Evolutionary conservation across 2,113 vertebrate genomes (phyloP).

Genomic region (Microcebus murinus): DNA sequence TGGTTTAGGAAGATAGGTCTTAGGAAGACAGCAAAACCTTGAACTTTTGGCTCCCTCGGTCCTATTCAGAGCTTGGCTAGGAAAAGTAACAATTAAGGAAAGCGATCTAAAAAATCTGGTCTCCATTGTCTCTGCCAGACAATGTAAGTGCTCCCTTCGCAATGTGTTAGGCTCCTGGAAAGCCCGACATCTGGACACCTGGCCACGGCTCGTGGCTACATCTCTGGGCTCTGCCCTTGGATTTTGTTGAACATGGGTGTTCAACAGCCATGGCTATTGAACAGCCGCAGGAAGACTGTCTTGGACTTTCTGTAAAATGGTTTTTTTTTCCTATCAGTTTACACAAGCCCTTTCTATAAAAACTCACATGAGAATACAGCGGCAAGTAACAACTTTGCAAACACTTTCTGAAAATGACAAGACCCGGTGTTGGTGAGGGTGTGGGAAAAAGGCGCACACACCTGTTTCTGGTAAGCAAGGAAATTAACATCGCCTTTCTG

Average conservation of each 20-base stretch:
- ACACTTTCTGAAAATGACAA: slow-evolving; percentile 29
- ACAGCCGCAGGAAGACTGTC: neutral
- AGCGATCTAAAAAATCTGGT: neutral
- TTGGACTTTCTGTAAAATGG: neutral
- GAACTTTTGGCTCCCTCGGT: neutral
- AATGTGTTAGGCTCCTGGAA: neutral
- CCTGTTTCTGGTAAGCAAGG: neutral
- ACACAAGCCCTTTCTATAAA: neutral
- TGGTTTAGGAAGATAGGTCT: neutral
- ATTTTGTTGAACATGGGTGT: neutral
- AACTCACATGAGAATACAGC: neutral
- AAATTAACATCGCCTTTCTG: neutral
- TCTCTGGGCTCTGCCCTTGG: neutral
- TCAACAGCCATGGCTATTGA: neutral
- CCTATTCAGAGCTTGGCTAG: neutral
- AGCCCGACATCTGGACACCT: neutral
- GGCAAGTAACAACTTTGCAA: slow-evolving; percentile 4
- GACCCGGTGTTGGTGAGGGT: neutral
- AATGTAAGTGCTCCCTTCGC: neutral
- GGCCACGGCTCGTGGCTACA: fast-evolving
- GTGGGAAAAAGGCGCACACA: neutral
- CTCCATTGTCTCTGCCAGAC: neutral
- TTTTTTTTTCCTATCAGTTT: neutral
- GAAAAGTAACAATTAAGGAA: neutral
- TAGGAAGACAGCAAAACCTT: neutral